Percentiles rank a stretch among this genome's conserved stretches.
phyloP scores from a whole-genome alignment of 2,113 vertebrate species.

The Xiphorhynchus elegans region DNA sequence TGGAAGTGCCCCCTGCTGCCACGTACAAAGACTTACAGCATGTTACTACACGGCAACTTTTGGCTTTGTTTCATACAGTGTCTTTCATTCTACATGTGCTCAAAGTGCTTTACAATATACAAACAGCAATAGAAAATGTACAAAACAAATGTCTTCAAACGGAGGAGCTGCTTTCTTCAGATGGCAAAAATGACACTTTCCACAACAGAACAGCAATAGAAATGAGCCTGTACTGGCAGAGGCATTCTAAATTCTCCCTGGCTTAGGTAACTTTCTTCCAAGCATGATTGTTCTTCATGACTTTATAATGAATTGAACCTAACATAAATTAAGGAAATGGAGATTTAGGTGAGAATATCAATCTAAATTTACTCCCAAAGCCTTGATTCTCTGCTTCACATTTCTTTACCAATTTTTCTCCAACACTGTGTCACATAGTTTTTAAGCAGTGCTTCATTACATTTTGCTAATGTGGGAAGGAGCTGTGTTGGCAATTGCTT shows the following conservation, averaged over 20 bases:
- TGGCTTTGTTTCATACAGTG: not conserved
- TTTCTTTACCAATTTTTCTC: not conserved
- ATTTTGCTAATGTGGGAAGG: not conserved
- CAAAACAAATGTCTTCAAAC: constrained; percentile 52
- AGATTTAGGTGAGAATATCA: not conserved
- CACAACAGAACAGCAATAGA: constrained; percentile 1
- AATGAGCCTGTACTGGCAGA: constrained; percentile 26
- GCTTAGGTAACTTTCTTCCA: not conserved
- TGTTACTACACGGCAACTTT: not conserved
- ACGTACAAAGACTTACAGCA: constrained; percentile 23
- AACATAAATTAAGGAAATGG: not conserved
- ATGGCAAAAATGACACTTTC: constrained; percentile 13
- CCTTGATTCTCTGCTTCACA: not conserved
- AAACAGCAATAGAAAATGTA: constrained; percentile 53
- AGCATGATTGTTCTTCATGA: not conserved
- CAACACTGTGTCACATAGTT: not conserved
- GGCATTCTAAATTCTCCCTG: not conserved
- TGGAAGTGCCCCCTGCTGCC: constrained; percentile 57
- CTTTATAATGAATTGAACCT: not conserved
- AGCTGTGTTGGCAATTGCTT: not conserved
- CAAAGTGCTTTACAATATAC: constrained; percentile 30
- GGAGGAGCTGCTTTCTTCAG: constrained; percentile 31
- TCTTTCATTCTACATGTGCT: constrained; percentile 22
- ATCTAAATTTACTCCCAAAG: not conserved
- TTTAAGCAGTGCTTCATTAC: not conserved